These are phyloP conservation scores for Folsomia candida DNA, from an alignment of 2,888 invertebrate genomes.

Conservation along the genomic window DNA sequence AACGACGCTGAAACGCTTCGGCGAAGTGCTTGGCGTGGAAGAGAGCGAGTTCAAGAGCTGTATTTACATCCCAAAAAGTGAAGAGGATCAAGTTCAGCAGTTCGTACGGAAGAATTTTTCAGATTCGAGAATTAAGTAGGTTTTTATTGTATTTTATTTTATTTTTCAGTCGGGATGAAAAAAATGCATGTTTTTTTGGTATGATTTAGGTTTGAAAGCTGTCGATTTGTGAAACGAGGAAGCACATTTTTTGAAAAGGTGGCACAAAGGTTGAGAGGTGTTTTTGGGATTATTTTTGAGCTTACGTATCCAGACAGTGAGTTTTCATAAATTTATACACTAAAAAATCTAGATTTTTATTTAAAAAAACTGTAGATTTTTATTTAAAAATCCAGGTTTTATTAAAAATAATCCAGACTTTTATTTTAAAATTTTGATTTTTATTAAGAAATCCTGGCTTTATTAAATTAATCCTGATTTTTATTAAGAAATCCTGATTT, in stretches of 20 bases:
- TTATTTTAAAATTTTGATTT: too few species aligned
- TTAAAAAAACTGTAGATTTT: too few species aligned
- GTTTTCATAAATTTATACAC: background rate
- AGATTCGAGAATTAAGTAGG: conserved; percentile 17
- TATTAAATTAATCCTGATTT: too few species aligned
- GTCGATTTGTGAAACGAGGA: conserved; percentile 22
- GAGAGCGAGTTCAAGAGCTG: conserved; percentile 11
- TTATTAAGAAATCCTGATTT: background rate
- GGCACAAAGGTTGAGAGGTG: conserved; percentile 12
- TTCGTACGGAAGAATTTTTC: conserved; percentile 17
- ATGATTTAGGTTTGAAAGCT: conserved; percentile 19
- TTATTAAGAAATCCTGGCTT: too few species aligned
- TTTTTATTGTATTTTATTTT: too few species aligned
- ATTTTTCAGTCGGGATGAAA: too few species aligned
- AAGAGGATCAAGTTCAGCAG: conserved; percentile 17
- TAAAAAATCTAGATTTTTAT: background rate
- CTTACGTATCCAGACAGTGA: conserved; percentile 19
- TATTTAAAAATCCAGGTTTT: background rate
- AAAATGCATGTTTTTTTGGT: too few species aligned
- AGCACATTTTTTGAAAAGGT: conserved; percentile 20
- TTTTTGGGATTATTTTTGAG: conserved; percentile 27
- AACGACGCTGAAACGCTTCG: background rate
- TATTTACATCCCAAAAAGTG: conserved; percentile 16
- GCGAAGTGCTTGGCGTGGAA: background rate
- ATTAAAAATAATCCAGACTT: background rate